Percentiles rank a stretch among this genome's conserved stretches.
phyloP scores from a whole-genome alignment of 2,797 vertebrate species.

The Otus scops region DNA sequence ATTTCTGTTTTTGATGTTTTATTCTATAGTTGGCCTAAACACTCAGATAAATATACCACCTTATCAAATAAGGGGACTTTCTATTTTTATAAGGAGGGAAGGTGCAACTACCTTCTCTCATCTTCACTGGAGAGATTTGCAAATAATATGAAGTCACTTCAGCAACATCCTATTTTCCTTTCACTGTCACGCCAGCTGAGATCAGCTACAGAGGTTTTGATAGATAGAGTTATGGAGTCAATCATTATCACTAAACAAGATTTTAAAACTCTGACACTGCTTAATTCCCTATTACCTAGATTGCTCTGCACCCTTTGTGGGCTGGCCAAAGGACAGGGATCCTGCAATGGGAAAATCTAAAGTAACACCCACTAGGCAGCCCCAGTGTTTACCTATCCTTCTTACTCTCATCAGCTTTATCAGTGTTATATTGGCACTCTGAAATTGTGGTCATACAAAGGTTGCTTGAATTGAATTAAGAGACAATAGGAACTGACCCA shows the following conservation, averaged over 20 bases:
- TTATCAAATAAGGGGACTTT: background rate
- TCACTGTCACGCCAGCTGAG: background rate
- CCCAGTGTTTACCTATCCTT: background rate
- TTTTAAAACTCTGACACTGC: background rate
- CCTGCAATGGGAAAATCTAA: background rate
- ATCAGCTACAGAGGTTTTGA: background rate
- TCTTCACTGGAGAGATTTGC: background rate
- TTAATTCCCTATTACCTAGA: background rate
- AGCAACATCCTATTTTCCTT: background rate
- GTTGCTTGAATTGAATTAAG: background rate
- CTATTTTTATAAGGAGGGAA: background rate
- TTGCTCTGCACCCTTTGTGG: background rate
- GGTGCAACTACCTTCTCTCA: background rate
- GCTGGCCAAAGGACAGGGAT: background rate
- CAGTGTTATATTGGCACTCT: background rate
- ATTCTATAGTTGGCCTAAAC: background rate
- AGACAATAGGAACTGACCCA: background rate
- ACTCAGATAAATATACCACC: background rate
- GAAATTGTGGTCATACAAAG: background rate
- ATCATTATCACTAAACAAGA: background rate
- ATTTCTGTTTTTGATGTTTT: background rate
- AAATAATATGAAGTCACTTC: background rate
- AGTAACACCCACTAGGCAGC: background rate
- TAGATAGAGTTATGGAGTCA: background rate
- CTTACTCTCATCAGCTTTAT: background rate